Percentiles rank a stretch among this genome's conserved stretches.
Conservation (phyloP, 2,113 vertebrate species). For the Herpailurus yagouaroundi region DNA sequence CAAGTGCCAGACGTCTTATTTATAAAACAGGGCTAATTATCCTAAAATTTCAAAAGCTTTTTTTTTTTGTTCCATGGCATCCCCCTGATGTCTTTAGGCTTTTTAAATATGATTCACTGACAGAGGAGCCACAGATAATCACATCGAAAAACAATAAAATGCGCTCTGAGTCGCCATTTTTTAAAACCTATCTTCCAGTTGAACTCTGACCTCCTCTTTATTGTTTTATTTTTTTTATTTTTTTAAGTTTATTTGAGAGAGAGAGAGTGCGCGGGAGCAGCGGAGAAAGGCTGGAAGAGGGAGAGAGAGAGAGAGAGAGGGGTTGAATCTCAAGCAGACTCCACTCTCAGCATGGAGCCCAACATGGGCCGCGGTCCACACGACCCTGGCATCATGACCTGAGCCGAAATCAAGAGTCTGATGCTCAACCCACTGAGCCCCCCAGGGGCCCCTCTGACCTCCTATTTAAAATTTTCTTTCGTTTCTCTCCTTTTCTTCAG, state of each 20-base stretch:
- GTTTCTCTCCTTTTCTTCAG: neutral
- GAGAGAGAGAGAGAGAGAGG: neutral
- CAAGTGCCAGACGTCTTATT: neutral
- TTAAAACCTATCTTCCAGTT: neutral
- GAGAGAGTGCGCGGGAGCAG: neutral
- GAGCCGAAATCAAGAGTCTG: neutral
- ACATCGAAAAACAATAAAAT: constrained; percentile 15
- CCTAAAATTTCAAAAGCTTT: neutral
- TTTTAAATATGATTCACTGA: constrained; percentile 30
- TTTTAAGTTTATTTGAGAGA: neutral
- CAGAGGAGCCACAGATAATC: neutral
- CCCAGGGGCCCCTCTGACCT: neutral
- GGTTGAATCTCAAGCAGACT: neutral
- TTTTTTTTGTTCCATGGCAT: constrained; percentile 30
- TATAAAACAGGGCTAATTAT: neutral
- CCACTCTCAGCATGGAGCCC: neutral
- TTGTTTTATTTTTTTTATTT: neutral
- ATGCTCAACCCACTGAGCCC: neutral
- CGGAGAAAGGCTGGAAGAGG: neutral
- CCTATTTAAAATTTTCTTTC: neutral
- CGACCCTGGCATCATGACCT: neutral
- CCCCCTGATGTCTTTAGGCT: neutral
- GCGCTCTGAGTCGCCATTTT: neutral
- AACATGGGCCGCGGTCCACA: neutral
- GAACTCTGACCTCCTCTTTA: neutral